Conservation (phyloP, 2,888 invertebrate genomes). For the Euplexia lucipara region DNA sequence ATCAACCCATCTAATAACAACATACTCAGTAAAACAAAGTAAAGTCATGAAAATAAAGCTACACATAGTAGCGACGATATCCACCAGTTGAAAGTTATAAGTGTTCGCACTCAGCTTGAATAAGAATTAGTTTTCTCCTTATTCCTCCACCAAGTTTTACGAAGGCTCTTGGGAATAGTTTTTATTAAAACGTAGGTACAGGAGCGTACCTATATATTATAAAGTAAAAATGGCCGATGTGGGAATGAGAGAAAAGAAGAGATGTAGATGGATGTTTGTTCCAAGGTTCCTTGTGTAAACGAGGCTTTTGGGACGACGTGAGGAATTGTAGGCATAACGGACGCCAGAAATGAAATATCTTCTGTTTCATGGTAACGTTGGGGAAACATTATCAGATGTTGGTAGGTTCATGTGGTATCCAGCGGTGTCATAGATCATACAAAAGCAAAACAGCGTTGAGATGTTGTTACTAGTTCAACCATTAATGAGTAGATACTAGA, state of each 20-base stretch:
- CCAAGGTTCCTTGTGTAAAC: slow-evolving; percentile 38
- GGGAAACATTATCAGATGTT: background rate
- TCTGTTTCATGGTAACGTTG: slow-evolving; percentile 2
- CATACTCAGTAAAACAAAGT: slow-evolving; percentile 11
- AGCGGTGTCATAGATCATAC: background rate
- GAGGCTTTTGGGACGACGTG: slow-evolving; percentile 33
- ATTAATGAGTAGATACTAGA: background rate
- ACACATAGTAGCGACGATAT: slow-evolving; percentile 45
- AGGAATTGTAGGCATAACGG: slow-evolving; percentile 21
- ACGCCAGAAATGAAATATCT: slow-evolving; percentile 32
- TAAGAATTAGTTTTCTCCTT: slow-evolving; percentile 67
- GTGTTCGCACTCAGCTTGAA: slow-evolving; percentile 64
- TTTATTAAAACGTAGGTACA: slow-evolving; percentile 53
- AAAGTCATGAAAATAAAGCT: slow-evolving; percentile 41
- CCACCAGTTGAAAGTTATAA: slow-evolving; percentile 68
- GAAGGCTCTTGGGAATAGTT: slow-evolving; percentile 50
- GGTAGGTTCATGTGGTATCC: background rate
- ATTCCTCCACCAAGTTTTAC: slow-evolving; percentile 56
- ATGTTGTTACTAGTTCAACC: background rate
- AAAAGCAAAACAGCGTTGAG: background rate
- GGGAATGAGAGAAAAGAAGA: slow-evolving; percentile 29
- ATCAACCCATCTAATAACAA: background rate
- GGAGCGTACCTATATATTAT: slow-evolving; percentile 46
- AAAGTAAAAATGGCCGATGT: slow-evolving; percentile 46
- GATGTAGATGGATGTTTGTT: slow-evolving; percentile 34